Evolutionary conservation across 2,113 vertebrate species (phyloP).

Genomic region (Ctenomys sociabilis): DNA sequence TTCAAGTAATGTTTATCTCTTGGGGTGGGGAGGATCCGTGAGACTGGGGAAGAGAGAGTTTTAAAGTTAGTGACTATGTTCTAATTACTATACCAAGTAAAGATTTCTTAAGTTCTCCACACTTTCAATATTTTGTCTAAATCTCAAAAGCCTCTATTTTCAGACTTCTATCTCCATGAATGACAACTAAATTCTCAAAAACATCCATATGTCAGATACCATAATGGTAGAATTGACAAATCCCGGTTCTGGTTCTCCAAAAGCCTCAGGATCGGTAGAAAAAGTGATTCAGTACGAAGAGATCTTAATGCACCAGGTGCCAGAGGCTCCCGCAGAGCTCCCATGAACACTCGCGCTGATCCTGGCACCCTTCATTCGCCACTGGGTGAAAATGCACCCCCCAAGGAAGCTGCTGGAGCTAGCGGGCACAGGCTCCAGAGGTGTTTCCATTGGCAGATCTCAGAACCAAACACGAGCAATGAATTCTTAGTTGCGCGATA

Average conservation of each 20-base stretch:
- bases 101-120: neutral
- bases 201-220: neutral
- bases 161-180: neutral
- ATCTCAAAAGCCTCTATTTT: neutral
- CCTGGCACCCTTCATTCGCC: neutral
- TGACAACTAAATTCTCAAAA: conserved; percentile 14
- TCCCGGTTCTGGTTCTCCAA: neutral
- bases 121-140: neutral
- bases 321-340: neutral
- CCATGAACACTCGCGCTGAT: neutral
- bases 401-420: neutral
- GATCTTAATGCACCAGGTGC: neutral
- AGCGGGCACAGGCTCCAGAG: neutral
- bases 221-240: neutral
- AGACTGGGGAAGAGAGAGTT: neutral
- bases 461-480: neutral
- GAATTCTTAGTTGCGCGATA: neutral
- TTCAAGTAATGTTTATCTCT: neutral
- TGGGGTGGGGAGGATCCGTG: neutral
- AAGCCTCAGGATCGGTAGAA: neutral
- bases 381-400: neutral
- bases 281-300: neutral
- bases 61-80: neutral
- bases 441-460: neutral
- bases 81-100: neutral